Base-by-base conservation (phyloP, 1,140 invertebrate genomes). In the Chironomus tepperi region DNA sequence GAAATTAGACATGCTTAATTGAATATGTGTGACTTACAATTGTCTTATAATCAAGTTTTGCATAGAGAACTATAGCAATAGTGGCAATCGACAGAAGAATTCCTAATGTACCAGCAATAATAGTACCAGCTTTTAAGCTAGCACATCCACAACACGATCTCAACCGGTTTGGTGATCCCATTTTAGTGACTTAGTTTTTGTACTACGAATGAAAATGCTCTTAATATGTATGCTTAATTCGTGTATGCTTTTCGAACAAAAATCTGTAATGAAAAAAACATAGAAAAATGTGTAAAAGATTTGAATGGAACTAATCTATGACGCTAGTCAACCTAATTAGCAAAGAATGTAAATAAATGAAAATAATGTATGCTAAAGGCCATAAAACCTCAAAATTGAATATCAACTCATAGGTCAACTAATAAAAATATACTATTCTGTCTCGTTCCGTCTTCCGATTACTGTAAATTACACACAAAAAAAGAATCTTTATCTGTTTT, bases 111-210 rank as follows among this genome's bases (percentile, higher is more conserved):
- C 88, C 91, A 12, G 87, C 89, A 75, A 91, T 86, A 8, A 93
- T 82, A 3, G 91, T 88, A 1, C 91, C 91, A 15, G 87, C 87
- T 77, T 88, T 86, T 8, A 91, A 84, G 5, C 89, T 89, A 64
- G 85, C 87, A 78, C 89, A 90, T 57, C 87, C 81, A 78, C 90
- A 92, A 78, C 87, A 91, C 74, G 84, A 84, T 73, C 85, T 80
- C 6, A 82, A 74, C 10, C 65, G 65, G 16, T 70, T 18, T 70
- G 16, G 16, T 70, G 65, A 70, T 10, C 65, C 19, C 65, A 70
- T 70, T 70, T 6, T 70, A 19, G 47, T 57, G 47, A 10, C 19
- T 18, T 18, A 57, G 8, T 57, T n/a, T n/a, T 57, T 57, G 12
- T 57, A n/a, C 47, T 57, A 34, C 24, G 24, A n/a, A 34, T 34